Percentiles rank a stretch among this genome's conserved stretches.
Conservation (phyloP, 1,140 invertebrate genomes). For the Cyrtorhinus lividipennis region DNA sequence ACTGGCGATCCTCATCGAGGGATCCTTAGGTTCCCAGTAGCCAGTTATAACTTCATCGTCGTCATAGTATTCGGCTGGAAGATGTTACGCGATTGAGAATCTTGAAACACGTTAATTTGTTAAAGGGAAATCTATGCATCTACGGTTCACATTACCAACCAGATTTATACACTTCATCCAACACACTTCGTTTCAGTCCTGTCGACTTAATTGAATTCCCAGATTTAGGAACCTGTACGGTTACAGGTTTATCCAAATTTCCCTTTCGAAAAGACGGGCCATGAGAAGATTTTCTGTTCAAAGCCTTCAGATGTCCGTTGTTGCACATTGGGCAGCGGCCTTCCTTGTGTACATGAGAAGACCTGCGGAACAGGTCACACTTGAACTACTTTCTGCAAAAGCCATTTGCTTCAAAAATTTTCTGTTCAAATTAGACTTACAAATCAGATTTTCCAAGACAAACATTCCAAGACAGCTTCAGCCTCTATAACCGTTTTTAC, state of each 20-base stretch:
- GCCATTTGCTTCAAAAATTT: too few relatives aligned
- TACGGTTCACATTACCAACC: too few relatives aligned
- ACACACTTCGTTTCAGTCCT: too few relatives aligned
- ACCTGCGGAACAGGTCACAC: background rate
- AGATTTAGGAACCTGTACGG: background rate
- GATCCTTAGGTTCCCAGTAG: conserved; percentile 13
- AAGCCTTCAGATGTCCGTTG: background rate
- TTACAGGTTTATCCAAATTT: background rate
- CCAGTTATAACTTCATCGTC: conserved; percentile 19
- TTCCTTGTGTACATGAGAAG: background rate
- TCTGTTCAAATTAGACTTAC: too few relatives aligned
- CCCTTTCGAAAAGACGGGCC: background rate
- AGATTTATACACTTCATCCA: too few relatives aligned
- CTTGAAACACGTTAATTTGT: background rate
- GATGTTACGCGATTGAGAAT: too few relatives aligned
- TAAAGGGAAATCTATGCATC: too few relatives aligned
- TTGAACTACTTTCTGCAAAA: too few relatives aligned
- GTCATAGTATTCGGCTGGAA: conserved; percentile 16
- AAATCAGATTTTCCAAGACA: too few relatives aligned
- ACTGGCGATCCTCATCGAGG: too few relatives aligned
- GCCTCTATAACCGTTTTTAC: conserved; percentile 19
- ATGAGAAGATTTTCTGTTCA: background rate
- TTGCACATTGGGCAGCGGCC: background rate
- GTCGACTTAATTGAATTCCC: too few relatives aligned
- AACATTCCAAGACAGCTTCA: conserved; percentile 14